Evolutionary conservation across 2,113 vertebrate genomes (phyloP).

Genomic region (Triplophysa rosa): DNA sequence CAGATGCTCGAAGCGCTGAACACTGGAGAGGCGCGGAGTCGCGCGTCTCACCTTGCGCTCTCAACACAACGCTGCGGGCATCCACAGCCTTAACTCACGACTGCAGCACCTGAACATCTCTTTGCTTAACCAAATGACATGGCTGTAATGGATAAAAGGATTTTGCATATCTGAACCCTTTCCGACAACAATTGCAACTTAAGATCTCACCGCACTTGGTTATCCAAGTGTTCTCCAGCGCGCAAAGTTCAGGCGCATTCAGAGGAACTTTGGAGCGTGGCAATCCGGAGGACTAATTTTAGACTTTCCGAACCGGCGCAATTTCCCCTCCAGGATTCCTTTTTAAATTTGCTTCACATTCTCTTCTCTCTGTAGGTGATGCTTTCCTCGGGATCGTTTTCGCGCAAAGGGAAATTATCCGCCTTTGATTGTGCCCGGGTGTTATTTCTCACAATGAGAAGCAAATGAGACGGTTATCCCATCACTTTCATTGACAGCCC

Average conservation of each 20-base stretch:
- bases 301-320: slow-evolving; percentile 40
- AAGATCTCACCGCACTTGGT: slow-evolving; percentile 27
- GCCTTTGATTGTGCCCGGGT: slow-evolving; percentile 56
- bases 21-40: slow-evolving; percentile 46
- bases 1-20: slow-evolving; percentile 41
- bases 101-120: slow-evolving; percentile 15
- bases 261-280: slow-evolving; percentile 68
- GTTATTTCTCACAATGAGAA: slow-evolving; percentile 70
- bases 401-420: slow-evolving; percentile 64
- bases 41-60: slow-evolving; percentile 40
- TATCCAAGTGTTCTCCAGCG: slow-evolving; percentile 12
- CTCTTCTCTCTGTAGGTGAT: slow-evolving; percentile 56
- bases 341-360: not conserved
- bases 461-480: slow-evolving; percentile 71
- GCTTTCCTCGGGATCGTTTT: slow-evolving; percentile 57
- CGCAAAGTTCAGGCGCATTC: slow-evolving; percentile 50
- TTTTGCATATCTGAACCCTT: slow-evolving; percentile 18
- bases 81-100: slow-evolving; percentile 30
- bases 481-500: slow-evolving; percentile 70
- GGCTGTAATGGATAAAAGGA: slow-evolving; percentile 26
- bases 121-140: slow-evolving; percentile 15
- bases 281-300: slow-evolving; percentile 48
- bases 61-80: slow-evolving; percentile 42
- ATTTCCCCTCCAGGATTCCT: slow-evolving; percentile 3
- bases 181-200: slow-evolving; percentile 7